A percentile compares a stretch with the other conserved stretches of the same genome.
Evolutionary conservation across 2,888 invertebrate genomes (phyloP).

Genomic region (Gastracanthus pulcherrimus): DNA sequence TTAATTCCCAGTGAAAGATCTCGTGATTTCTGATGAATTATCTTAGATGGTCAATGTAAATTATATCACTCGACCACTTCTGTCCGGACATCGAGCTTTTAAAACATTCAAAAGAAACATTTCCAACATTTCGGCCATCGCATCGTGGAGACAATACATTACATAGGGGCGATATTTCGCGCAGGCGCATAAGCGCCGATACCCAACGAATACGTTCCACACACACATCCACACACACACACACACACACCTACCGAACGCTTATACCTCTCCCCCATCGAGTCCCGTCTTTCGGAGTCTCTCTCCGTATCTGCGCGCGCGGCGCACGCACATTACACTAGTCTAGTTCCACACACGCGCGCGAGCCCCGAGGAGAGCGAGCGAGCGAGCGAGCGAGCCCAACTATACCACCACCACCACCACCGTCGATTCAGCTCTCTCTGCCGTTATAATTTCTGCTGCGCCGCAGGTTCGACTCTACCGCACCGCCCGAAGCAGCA

Average conservation of each 20-base stretch:
- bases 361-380: neutral
- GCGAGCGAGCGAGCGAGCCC: too few species aligned
- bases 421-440: neutral
- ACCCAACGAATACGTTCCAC: neutral
- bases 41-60: too few species aligned
- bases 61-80: too few species aligned
- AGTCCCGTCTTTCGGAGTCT: constrained; percentile 26
- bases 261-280: constrained; percentile 1
- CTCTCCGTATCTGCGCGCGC: constrained; percentile 1
- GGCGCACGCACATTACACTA: constrained; percentile 25
- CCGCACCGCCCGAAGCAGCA: neutral
- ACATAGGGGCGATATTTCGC: constrained; percentile 43
- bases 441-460: too few species aligned
- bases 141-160: too few species aligned
- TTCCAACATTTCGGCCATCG: too few species aligned
- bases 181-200: constrained; percentile 60
- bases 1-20: too few species aligned
- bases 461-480: neutral
- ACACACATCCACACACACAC: neutral
- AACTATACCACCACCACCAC: too few species aligned
- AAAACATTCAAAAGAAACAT: too few species aligned
- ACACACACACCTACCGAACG: neutral
- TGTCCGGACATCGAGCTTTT: neutral
- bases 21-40: too few species aligned
- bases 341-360: neutral